These are phyloP conservation scores for Paratrypauchen microcephalus DNA, from an alignment of 2,797 vertebrate genomes.

Conservation along the genomic window DNA sequence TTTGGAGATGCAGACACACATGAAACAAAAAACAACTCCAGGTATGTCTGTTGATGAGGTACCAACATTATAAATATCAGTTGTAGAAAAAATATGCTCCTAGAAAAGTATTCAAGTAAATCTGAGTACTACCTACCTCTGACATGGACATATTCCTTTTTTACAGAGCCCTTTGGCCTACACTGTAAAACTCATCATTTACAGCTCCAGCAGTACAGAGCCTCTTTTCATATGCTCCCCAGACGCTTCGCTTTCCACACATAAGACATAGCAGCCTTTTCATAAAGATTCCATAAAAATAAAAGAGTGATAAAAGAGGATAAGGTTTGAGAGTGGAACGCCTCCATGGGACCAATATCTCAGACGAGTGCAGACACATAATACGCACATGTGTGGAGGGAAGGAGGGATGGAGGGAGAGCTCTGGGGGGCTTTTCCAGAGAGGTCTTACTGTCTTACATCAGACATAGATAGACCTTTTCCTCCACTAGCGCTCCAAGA, in stretches of 20 bases:
- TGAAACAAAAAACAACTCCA: too few relatives aligned
- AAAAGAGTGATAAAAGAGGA: constrained; percentile 15
- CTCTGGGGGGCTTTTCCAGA: too few relatives aligned
- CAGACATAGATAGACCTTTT: too few relatives aligned
- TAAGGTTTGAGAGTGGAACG: constrained; percentile 17
- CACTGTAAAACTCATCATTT: constrained; percentile 70
- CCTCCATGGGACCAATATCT: constrained; percentile 8
- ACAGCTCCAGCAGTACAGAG: constrained; percentile 35
- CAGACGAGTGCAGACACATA: constrained; percentile 5
- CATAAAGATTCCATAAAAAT: constrained; percentile 15
- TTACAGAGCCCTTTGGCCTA: constrained; percentile 26
- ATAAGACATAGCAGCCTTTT: constrained; percentile 18
- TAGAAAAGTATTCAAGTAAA: too few relatives aligned
- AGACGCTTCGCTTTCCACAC: constrained; percentile 17
- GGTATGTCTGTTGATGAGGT: too few relatives aligned
- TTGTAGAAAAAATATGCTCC: too few relatives aligned
- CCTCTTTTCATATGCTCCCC: constrained; percentile 40
- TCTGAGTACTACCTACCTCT: neutral
- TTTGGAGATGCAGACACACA: too few relatives aligned
- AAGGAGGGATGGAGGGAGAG: neutral
- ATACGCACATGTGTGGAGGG: constrained; percentile 7
- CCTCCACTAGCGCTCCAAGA: too few relatives aligned
- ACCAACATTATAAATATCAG: too few relatives aligned
- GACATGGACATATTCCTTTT: neutral
- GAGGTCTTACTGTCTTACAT: too few relatives aligned